These are phyloP conservation scores for Chaenogobius annularis DNA, from an alignment of 2,113 vertebrate species.

Conservation along the genomic window DNA sequence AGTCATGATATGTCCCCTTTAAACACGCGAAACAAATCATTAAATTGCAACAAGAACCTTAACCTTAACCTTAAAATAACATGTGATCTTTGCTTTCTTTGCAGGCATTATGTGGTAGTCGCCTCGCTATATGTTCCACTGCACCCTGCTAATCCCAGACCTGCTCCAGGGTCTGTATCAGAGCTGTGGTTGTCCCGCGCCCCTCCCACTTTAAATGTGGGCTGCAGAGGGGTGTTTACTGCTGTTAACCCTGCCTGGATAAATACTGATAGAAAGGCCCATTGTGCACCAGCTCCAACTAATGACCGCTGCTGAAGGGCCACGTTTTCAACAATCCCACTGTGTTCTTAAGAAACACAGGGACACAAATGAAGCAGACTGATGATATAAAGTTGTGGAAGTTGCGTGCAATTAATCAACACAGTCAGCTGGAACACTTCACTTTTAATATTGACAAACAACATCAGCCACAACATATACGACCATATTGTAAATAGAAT, in stretches of 20 bases:
- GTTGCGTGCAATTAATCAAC: conserved; percentile 40
- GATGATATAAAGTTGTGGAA: not conserved
- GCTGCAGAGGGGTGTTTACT: conserved; percentile 16
- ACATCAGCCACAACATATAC: conserved; percentile 10
- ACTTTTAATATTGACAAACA: conserved; percentile 35
- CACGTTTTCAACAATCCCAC: not conserved
- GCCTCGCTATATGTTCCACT: conserved; percentile 20
- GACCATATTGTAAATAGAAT: not conserved
- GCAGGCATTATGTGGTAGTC: not conserved
- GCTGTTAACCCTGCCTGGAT: conserved; percentile 40
- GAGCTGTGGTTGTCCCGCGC: conserved; percentile 24
- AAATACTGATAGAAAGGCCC: conserved; percentile 49
- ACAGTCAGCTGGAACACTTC: conserved; percentile 24
- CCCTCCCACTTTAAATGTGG: conserved; percentile 39
- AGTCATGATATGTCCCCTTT: too few species aligned
- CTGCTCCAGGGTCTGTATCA: conserved; percentile 20
- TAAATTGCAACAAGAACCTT: too few species aligned
- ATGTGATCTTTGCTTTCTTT: not conserved
- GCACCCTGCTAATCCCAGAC: conserved; percentile 8
- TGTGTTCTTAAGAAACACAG: not conserved
- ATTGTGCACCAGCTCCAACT: conserved; percentile 18
- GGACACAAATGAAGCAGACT: not conserved
- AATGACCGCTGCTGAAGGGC: not conserved
- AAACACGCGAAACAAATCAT: too few species aligned
- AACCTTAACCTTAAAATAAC: not conserved